phyloP scores from a whole-genome alignment of 2,888 invertebrate genomes.

The Noctua fimbriata region DNA sequence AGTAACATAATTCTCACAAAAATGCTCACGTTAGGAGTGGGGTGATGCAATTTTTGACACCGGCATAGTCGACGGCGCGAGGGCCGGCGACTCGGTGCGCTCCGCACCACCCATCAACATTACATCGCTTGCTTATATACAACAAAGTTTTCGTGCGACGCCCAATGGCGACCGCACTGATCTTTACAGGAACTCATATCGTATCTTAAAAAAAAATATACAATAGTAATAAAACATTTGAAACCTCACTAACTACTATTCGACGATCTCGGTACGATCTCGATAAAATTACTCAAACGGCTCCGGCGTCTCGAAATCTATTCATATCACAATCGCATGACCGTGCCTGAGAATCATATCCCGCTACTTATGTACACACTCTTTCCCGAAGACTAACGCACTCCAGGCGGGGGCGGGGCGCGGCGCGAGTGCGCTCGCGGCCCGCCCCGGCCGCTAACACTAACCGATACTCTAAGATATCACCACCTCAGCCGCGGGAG shows the following conservation, averaged over 20 bases:
- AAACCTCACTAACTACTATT: constrained; percentile 90
- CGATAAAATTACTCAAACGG: constrained; percentile 88
- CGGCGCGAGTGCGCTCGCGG: constrained; percentile 64
- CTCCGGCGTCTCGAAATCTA: constrained; percentile 89
- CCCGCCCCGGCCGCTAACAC: constrained; percentile 76
- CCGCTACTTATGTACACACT: constrained; percentile 90
- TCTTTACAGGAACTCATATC: constrained; percentile 90
- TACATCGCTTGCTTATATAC: constrained; percentile 89
- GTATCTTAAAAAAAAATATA: constrained; percentile 89
- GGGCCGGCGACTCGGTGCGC: constrained; percentile 56
- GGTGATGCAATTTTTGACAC: constrained; percentile 85
- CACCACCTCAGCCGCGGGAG: constrained; percentile 81
- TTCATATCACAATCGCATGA: constrained; percentile 90
- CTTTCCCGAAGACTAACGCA: constrained; percentile 82
- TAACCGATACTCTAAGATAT: constrained; percentile 84
- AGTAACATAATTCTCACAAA: constrained; percentile 90
- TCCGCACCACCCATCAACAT: constrained; percentile 74
- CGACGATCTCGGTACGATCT: constrained; percentile 88
- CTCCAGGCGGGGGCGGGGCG: constrained; percentile 73
- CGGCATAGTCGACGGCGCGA: constrained; percentile 66
- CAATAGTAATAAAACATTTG: constrained; percentile 90
- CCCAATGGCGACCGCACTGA: constrained; percentile 81
- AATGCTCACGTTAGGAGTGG: constrained; percentile 89
- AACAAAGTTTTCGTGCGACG: constrained; percentile 85
- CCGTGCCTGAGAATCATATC: constrained; percentile 89